Evolutionary conservation across 1,140 invertebrate genomes (phyloP), one percentile per base, ranked within the genome.

Genomic region (Mamestra configurata): DNA sequence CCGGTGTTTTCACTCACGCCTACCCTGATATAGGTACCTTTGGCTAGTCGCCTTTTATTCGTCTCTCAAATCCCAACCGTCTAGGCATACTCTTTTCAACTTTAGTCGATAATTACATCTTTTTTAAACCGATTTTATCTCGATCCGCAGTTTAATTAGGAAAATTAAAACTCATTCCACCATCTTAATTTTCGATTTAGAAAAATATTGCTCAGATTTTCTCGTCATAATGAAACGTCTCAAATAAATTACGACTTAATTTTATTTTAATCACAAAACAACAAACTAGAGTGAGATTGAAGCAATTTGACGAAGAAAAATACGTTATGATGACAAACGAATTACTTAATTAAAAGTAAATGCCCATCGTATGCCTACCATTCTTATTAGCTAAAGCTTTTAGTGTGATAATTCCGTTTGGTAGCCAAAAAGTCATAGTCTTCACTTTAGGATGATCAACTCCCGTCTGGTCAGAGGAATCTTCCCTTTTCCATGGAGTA

Each of bases 161-260:
- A 61, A 61, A 18, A 37, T 61, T 31, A 35, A 61, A 35, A 37
- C 59, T 61, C 59, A 61, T 61, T 61, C 24, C 15, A 37, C 59
- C n/a, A 18, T 61, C 59, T 24, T 37, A 27, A 35, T 61, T 61
- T 61, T 61, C 27, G 8, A 27, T 27, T 57, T 13, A 15, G 53
- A 27, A 57, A 57, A 24, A 53, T 53, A 53, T 22, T 8, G 22
- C 51, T 53, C 18, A 20, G 7, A 24, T 27, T 27, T 57, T 57
- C 53, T 57, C 53, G 24, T 15, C 11, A 24, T 5, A 24, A 24
- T 57, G 22, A 55, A 27, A 57, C 53, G 15, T 27, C 13, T 55
- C 53, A 24, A 55, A 55, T 24, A 57, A 24, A 57, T 24, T 24
- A 24, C 20, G 22, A 13, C 20, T 57, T 57, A 57, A 57, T 57